Evolutionary conservation across 2,113 vertebrate genomes (phyloP).

Genomic region (Calyptommatus sinebrachiatus): DNA sequence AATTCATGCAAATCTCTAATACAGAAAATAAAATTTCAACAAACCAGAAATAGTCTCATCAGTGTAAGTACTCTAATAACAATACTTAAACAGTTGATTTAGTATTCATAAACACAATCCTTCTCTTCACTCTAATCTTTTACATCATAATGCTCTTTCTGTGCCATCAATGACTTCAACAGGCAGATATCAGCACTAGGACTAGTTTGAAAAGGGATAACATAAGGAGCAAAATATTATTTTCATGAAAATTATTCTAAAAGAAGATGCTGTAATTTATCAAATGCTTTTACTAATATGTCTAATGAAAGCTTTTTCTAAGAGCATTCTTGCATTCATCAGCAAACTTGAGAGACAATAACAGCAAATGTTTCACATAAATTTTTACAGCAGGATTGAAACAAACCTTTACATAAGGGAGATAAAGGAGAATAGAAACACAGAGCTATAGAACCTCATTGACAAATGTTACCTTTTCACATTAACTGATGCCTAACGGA

Average conservation of each 20-base stretch:
- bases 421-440: background rate
- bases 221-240: background rate
- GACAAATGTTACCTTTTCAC: background rate
- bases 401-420: background rate
- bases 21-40: background rate
- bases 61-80: background rate
- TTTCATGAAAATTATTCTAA: background rate
- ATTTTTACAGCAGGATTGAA: background rate
- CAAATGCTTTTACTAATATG: background rate
- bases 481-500: background rate
- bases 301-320: background rate
- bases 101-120: background rate
- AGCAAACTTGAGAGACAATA: background rate
- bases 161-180: slow-evolving; percentile 2
- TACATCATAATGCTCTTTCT: background rate
- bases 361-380: background rate
- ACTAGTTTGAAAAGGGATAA: slow-evolving; percentile 10
- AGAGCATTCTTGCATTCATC: background rate
- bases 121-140: background rate
- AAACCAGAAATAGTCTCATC: background rate
- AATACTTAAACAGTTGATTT: background rate
- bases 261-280: slow-evolving; percentile 6
- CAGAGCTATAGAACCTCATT: no score
- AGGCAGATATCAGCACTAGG: slow-evolving; percentile 3
- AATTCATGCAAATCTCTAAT: no score